Conservation (phyloP, 2,113 vertebrate genomes). For the Lepidothrix coronata region DNA sequence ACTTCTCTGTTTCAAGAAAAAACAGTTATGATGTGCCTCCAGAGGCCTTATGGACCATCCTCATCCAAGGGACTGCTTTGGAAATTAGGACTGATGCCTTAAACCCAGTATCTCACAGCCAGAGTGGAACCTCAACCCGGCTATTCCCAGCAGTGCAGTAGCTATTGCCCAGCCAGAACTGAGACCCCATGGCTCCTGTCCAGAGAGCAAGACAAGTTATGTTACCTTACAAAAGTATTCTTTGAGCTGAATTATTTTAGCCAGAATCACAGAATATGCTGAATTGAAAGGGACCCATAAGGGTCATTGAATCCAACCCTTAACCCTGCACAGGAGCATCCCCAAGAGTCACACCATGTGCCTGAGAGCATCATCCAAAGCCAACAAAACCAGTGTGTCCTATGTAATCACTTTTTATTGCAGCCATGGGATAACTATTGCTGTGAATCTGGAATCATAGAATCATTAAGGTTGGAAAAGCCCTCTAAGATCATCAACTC, state of each 20-base stretch:
- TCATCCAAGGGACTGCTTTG: neutral
- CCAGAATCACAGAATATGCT: neutral
- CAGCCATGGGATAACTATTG: neutral
- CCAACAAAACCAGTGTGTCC: rapidly evolving
- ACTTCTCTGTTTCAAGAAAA: neutral
- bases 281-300: neutral
- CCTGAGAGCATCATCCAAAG: neutral
- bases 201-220: neutral
- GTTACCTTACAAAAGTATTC: neutral
- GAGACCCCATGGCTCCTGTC: neutral
- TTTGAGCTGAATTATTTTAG: neutral
- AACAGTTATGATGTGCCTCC: neutral
- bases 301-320: neutral
- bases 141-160: neutral
- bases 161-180: neutral
- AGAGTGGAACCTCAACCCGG: neutral
- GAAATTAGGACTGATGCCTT: neutral
- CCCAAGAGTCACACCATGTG: neutral
- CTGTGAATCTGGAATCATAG: neutral
- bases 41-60: neutral
- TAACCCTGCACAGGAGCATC: neutral
- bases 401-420: neutral
- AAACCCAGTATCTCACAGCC: neutral
- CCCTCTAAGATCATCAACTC: rapidly evolving
- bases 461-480: neutral